Base-by-base conservation (phyloP, 1,140 invertebrate species). In the Drosophila tropicalis region DNA sequence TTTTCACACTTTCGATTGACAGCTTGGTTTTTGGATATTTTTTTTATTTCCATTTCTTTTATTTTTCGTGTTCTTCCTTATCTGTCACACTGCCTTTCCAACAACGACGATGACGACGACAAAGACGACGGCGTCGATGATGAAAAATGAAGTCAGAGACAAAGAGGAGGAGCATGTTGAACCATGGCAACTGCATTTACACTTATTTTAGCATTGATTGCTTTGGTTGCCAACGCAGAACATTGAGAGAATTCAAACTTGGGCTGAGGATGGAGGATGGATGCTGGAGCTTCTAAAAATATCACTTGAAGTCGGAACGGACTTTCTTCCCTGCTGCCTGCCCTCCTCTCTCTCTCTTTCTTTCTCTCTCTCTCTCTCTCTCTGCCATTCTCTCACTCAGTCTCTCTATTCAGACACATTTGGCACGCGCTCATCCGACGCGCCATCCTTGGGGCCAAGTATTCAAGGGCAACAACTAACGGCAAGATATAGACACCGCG, bases 251-350 rank as follows among this genome's bases (percentile, higher is more conserved):
- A 51, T 12, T 51, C 7, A 51, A n/a, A 51, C 29, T 5, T 29
- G 15, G 44, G 17, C 29, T 29, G 29, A 29, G n/a, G 41, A 44
- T 22, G 44, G 44, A 51, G 44, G 17, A 22, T 72, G 81, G 70
- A 44, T 47, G 15, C 75, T 51, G 39, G 6, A 10, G 58, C 61
- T 67, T 75, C 82, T 85, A 81, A 86, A 85, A 86, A 85, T 85
- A 86, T 76, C 75, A 70, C 44, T 51, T 22, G 44, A 51, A 51
- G 44, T 51, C 44, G 19, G 19, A 51, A 51, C 44, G 19, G 44
- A 51, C 44, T 51, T 51, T 19, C 44, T 51, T 10, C 44, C 44
- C 44, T 19, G 17, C 9, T 47, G 44, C 3, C 44, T 25, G 22
- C 22, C 22, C 3, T 3, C 3, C 34, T 10, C 10, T 12, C 34